A percentile compares a stretch with the other conserved stretches of the same genome.
Conservation (phyloP, 2,113 vertebrate species). For the Dromiciops gliroides region DNA sequence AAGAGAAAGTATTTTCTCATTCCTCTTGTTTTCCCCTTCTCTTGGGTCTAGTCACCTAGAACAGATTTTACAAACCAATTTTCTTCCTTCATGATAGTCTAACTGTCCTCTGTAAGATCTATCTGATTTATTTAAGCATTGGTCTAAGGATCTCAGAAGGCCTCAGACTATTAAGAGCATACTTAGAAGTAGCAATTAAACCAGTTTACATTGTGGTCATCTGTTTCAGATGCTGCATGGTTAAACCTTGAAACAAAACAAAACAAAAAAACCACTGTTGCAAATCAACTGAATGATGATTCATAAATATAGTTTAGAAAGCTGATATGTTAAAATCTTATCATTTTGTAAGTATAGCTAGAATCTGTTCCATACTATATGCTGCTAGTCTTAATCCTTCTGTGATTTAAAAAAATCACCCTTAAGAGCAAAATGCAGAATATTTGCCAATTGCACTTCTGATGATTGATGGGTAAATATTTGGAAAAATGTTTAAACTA, state of each 20-base stretch:
- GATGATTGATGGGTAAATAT: conserved; percentile 72
- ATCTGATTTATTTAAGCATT: neutral
- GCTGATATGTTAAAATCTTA: neutral
- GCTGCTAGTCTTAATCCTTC: neutral
- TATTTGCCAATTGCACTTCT: conserved; percentile 75
- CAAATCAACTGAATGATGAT: neutral
- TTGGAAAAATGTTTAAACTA: conserved; percentile 62
- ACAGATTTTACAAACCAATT: neutral
- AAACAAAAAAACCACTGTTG: neutral
- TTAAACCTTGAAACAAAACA: neutral
- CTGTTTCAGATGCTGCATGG: neutral
- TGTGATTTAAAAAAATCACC: neutral
- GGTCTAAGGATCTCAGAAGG: neutral
- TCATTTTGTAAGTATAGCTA: neutral
- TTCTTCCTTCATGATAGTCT: neutral
- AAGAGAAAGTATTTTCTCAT: neutral
- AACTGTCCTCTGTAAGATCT: neutral
- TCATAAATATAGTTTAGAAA: neutral
- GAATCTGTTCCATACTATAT: neutral
- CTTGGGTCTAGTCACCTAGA: neutral
- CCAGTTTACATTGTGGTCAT: neutral
- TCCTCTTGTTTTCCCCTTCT: neutral
- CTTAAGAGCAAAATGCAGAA: conserved; percentile 5
- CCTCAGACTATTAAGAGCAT: neutral
- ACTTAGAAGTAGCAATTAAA: neutral